Evolutionary conservation across 2,797 vertebrate genomes (phyloP).

Genomic region (Erpetoichthys calabaricus): DNA sequence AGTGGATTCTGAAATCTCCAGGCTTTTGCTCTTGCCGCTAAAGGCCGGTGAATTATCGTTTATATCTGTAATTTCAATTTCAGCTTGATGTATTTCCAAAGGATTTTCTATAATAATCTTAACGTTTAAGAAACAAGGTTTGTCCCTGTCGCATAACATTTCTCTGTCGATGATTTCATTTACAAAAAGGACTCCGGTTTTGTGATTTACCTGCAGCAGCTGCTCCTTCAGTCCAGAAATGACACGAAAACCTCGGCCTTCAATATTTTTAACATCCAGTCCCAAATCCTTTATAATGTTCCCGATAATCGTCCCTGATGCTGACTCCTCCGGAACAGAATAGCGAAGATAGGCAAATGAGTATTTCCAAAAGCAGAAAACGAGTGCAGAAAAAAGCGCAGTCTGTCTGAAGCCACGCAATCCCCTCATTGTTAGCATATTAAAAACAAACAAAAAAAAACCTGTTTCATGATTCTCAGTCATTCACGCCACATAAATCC

Average conservation of each 20-base stretch:
- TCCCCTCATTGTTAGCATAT: no score
- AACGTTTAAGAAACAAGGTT: conserved; percentile 33
- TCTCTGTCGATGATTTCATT: conserved; percentile 40
- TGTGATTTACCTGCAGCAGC: conserved; percentile 21
- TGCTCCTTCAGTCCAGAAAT: conserved; percentile 20
- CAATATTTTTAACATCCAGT: conserved; percentile 18
- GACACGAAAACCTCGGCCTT: conserved; percentile 23
- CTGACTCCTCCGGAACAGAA: conserved; percentile 30
- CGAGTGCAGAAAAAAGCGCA: conserved; percentile 13
- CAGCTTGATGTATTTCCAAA: conserved; percentile 31
- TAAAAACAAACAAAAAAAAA: no score
- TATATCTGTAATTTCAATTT: conserved; percentile 30
- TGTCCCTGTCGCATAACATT: conserved; percentile 32
- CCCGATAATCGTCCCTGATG: conserved; percentile 31
- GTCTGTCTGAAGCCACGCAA: no score
- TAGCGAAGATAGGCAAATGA: conserved; percentile 25
- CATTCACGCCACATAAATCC: no score
- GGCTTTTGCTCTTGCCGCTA: conserved; percentile 17
- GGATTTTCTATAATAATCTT: conserved; percentile 41
- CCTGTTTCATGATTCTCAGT: no score
- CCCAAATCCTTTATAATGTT: conserved; percentile 32
- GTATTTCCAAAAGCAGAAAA: conserved; percentile 15
- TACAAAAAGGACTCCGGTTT: conserved; percentile 32
- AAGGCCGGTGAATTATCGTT: conserved; percentile 36
- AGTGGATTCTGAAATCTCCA: conserved; percentile 30